A percentile compares a stretch with the other conserved stretches of the same genome.
phyloP scores from a whole-genome alignment of 2,113 vertebrate genomes.

The Crotalus viridis region DNA sequence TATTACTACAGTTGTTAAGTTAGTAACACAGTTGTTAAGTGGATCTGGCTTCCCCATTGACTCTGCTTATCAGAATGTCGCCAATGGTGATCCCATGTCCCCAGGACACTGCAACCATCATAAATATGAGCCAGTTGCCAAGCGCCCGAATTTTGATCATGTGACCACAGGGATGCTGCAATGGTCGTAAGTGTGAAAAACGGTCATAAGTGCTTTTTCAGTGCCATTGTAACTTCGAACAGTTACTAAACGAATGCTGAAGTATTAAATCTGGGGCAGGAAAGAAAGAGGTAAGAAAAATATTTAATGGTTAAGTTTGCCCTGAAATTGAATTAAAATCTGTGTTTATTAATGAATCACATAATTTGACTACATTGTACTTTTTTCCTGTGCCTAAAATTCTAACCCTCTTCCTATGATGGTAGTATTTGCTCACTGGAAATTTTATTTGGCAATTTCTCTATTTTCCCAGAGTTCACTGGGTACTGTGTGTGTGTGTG shows the following conservation, averaged over 20 bases:
- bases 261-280: background rate
- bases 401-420: background rate
- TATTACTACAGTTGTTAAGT: background rate
- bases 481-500: too few species aligned
- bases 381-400: background rate
- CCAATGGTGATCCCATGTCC: background rate
- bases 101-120: background rate
- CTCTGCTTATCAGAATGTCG: background rate
- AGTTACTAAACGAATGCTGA: background rate
- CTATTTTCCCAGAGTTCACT: background rate
- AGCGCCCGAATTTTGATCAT: background rate
- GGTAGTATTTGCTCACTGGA: background rate
- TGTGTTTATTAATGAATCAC: background rate
- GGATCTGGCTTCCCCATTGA: background rate
- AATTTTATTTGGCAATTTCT: background rate
- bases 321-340: background rate
- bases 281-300: too few species aligned
- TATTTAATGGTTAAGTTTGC: background rate
- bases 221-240: background rate
- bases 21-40: background rate
- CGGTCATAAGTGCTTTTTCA: background rate
- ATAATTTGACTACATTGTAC: background rate
- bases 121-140: background rate
- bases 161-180: background rate
- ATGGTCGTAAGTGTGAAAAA: background rate